phyloP scores from a whole-genome alignment of 2,888 invertebrate genomes.

The Drosophila subquinaria region DNA sequence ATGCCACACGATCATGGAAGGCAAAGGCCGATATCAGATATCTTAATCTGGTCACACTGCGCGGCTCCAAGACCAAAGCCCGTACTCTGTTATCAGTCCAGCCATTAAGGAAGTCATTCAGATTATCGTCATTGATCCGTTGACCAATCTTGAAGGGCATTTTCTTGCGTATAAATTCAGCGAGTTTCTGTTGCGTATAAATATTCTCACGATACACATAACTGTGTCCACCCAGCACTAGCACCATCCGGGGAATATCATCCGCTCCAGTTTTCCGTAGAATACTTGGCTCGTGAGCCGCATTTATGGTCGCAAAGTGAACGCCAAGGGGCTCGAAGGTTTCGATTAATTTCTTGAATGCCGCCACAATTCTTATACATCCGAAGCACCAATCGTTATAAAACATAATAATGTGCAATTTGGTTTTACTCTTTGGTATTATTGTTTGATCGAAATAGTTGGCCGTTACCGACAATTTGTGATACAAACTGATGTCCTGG shows the following conservation, averaged over 20 bases:
- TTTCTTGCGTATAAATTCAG: slow-evolving; percentile 93
- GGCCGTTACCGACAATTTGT: slow-evolving; percentile 93
- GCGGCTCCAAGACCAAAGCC: slow-evolving; percentile 94
- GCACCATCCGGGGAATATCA: slow-evolving; percentile 92
- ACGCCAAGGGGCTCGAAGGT: slow-evolving; percentile 94
- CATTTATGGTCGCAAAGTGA: slow-evolving; percentile 93
- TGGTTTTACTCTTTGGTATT: slow-evolving; percentile 92
- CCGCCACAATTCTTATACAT: slow-evolving; percentile 94
- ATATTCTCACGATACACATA: slow-evolving; percentile 94
- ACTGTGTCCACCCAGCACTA: slow-evolving; percentile 93
- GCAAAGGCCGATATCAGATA: slow-evolving; percentile 95
- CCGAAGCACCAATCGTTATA: slow-evolving; percentile 98
- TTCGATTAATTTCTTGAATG: slow-evolving; percentile 94
- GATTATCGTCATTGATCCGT: slow-evolving; percentile 89
- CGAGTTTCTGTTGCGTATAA: slow-evolving; percentile 92
- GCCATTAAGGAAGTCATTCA: slow-evolving; percentile 92
- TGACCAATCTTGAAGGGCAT: slow-evolving; percentile 93
- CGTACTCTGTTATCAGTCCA: slow-evolving; percentile 97
- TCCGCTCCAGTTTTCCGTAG: slow-evolving; percentile 92
- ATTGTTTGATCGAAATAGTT: slow-evolving; percentile 96
- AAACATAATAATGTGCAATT: slow-evolving; percentile 94
- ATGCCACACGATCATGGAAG: slow-evolving; percentile 93
- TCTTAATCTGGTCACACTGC: slow-evolving; percentile 91
- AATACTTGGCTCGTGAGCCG: slow-evolving; percentile 92
- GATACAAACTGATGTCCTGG: slow-evolving; percentile 94